These are phyloP conservation scores for Nasonovia ribisnigri DNA, from an alignment of 2,888 invertebrate species.

Conservation along the genomic window DNA sequence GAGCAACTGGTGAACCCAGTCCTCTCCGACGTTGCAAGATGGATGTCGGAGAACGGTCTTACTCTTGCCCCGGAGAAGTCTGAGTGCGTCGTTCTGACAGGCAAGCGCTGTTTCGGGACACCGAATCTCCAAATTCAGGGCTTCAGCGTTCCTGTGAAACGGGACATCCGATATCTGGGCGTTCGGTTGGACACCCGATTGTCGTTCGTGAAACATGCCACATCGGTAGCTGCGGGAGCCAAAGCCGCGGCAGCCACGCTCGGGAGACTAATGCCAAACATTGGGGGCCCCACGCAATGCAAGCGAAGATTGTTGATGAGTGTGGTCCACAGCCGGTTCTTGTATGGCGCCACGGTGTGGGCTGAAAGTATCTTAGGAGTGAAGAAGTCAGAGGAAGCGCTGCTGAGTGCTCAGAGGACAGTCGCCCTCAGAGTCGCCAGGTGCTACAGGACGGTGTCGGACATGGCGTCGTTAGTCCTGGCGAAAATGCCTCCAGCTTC, in stretches of 20 bases:
- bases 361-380: rapidly evolving
- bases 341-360: background rate
- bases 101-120: background rate
- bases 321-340: background rate
- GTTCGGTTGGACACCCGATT: background rate
- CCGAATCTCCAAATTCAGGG: background rate
- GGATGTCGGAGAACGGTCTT: background rate
- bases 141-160: background rate
- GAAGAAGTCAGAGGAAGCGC: background rate
- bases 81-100: background rate
- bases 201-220: background rate
- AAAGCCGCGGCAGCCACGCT: background rate
- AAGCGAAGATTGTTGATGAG: background rate
- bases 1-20: too few species aligned
- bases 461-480: background rate
- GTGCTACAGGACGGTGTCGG: background rate
- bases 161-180: background rate
- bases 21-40: too few species aligned
- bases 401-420: background rate
- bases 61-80: too few species aligned
- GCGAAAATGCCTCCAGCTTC: background rate
- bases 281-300: background rate
- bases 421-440: background rate
- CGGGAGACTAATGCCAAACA: background rate
- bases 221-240: rapidly evolving